These are phyloP conservation scores for Biston betularia DNA, from an alignment of 2,888 invertebrate genomes.

Conservation along the genomic window DNA sequence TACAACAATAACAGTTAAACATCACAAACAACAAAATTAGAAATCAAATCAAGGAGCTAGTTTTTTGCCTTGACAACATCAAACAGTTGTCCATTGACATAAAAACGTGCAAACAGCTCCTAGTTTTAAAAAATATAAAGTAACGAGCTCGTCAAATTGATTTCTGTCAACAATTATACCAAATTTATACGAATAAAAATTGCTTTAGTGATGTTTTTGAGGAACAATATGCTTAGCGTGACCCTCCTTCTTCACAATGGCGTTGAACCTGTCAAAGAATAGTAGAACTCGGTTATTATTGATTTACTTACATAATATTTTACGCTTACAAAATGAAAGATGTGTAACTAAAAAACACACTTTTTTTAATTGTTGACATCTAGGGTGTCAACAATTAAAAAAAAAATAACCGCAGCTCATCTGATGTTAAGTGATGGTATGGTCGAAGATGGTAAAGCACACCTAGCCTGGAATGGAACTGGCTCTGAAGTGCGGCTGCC, in stretches of 20 bases:
- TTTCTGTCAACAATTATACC: conserved; percentile 1
- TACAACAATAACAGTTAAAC: not conserved
- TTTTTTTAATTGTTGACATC: too few species aligned
- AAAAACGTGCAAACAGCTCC: not conserved
- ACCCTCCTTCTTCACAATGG: conserved; percentile 47
- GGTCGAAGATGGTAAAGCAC: too few species aligned
- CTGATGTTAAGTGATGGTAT: too few species aligned
- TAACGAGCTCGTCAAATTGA: not conserved
- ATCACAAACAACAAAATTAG: conserved; percentile 2
- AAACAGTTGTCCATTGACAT: not conserved
- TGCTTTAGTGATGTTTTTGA: conserved; percentile 30
- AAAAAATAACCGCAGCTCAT: too few species aligned
- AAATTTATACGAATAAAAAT: not conserved
- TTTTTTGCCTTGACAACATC: not conserved
- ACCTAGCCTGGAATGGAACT: too few species aligned
- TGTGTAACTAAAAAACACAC: too few species aligned
- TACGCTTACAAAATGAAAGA: too few species aligned
- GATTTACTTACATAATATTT: too few species aligned
- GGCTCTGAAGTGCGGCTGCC: too few species aligned
- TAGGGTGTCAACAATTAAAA: too few species aligned
- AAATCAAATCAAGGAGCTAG: conserved; percentile 10
- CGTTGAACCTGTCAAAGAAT: conserved; percentile 43
- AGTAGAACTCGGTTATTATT: not conserved
- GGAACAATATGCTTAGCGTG: conserved; percentile 49
- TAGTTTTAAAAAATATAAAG: not conserved